Conservation (phyloP, 2,888 invertebrate species). For the Gisinianus flammeolus region DNA sequence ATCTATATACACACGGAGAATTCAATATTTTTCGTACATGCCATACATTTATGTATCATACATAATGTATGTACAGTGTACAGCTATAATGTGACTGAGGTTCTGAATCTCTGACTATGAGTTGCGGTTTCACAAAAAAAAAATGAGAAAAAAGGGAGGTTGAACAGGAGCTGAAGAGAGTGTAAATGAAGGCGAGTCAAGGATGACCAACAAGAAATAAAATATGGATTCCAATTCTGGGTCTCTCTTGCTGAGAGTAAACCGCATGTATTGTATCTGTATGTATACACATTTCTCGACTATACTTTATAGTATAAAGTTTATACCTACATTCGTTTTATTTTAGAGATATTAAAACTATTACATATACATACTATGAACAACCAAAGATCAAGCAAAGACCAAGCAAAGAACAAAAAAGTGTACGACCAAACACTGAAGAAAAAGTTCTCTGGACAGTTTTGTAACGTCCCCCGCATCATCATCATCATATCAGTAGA, state of each 20-base stretch:
- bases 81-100: not conserved
- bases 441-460: too few species aligned
- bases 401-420: too few species aligned
- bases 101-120: not conserved
- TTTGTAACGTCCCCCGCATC: too few species aligned
- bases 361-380: too few species aligned
- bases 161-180: constrained; percentile 53
- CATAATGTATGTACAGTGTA: too few species aligned
- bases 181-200: constrained; percentile 55
- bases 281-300: not conserved
- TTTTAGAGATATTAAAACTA: not conserved
- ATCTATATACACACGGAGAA: too few species aligned
- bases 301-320: too few species aligned
- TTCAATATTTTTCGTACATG: too few species aligned
- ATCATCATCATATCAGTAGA: too few species aligned
- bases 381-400: too few species aligned
- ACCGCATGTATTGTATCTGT: not conserved
- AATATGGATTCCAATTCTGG: constrained; percentile 33
- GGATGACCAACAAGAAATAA: constrained; percentile 36
- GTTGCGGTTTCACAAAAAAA: not conserved
- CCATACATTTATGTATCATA: too few species aligned
- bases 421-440: too few species aligned
- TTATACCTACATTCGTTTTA: not conserved
- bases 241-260: not conserved
- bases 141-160: constrained; percentile 32